These are phyloP conservation scores for Latheticus oryzae DNA, from an alignment of 2,888 invertebrate genomes.

Conservation along the genomic window DNA sequence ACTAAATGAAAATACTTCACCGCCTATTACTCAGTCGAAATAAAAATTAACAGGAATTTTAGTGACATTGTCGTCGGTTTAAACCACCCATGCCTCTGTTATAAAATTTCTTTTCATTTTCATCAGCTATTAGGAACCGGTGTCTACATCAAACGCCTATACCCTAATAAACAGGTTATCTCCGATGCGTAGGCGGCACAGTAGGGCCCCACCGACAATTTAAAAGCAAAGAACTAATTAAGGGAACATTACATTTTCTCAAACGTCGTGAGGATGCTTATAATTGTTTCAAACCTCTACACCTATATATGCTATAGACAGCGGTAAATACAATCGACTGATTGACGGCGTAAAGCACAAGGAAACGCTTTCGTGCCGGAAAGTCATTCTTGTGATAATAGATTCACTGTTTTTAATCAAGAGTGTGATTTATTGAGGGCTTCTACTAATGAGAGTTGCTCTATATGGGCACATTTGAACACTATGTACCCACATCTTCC, in stretches of 20 bases:
- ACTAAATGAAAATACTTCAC: conserved; percentile 13
- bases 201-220: conserved; percentile 41
- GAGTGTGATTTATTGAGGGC: conserved; percentile 34
- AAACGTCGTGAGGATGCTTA: conserved; percentile 42
- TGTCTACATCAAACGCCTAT: conserved; percentile 17
- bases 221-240: conserved; percentile 47
- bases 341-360: conserved; percentile 30
- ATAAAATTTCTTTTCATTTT: conserved; percentile 24
- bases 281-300: conserved; percentile 45
- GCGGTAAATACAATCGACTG: conserved; percentile 24
- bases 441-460: conserved; percentile 38
- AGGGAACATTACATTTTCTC: conserved; percentile 46
- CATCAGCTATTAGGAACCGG: conserved; percentile 13
- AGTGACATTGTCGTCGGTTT: conserved; percentile 16
- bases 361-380: conserved; percentile 31
- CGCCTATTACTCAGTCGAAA: conserved; percentile 1
- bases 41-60: conserved; percentile 7
- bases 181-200: conserved; percentile 43
- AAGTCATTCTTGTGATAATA: conserved; percentile 28
- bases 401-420: conserved; percentile 41
- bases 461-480: conserved; percentile 28
- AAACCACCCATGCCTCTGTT: conserved; percentile 11
- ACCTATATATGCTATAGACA: conserved; percentile 37
- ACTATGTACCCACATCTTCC: conserved; percentile 16
- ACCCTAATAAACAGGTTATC: conserved; percentile 33